phyloP scores from a whole-genome alignment of 2,113 vertebrate species.

The Cebidichthys violaceus region DNA sequence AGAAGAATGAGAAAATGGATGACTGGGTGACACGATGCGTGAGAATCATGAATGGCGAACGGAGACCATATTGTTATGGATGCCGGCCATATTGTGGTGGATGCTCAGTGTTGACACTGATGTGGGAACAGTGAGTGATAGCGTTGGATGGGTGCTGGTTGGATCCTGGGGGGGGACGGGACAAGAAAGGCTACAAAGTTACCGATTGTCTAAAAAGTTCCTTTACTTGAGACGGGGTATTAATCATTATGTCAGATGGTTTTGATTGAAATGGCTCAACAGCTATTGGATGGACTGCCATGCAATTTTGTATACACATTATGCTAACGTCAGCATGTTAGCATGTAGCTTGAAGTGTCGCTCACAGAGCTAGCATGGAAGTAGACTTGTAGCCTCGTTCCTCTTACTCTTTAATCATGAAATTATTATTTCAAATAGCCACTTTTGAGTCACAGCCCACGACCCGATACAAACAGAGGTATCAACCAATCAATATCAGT shows the following conservation, averaged over 20 bases:
- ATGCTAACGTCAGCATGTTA: background rate
- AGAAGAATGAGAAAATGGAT: constrained; percentile 64
- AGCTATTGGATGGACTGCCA: background rate
- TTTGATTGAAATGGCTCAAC: background rate
- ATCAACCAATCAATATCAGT: background rate
- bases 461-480: background rate
- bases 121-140: constrained; percentile 3
- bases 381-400: background rate
- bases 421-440: background rate
- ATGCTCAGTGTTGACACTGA: constrained; percentile 46
- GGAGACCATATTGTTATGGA: constrained; percentile 65
- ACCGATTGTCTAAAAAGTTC: background rate
- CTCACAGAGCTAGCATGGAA: background rate
- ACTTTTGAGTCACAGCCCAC: background rate
- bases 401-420: background rate
- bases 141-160: background rate
- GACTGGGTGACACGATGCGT: constrained; percentile 56
- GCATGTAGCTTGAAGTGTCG: background rate
- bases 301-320: background rate
- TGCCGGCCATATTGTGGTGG: constrained; percentile 50
- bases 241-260: background rate
- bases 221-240: background rate
- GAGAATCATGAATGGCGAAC: constrained; percentile 66
- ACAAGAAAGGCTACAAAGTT: constrained; percentile 9
- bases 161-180: background rate